These are phyloP conservation scores for Hycleus phaleratus DNA, from an alignment of 1,140 invertebrate genomes.

Conservation along the genomic window DNA sequence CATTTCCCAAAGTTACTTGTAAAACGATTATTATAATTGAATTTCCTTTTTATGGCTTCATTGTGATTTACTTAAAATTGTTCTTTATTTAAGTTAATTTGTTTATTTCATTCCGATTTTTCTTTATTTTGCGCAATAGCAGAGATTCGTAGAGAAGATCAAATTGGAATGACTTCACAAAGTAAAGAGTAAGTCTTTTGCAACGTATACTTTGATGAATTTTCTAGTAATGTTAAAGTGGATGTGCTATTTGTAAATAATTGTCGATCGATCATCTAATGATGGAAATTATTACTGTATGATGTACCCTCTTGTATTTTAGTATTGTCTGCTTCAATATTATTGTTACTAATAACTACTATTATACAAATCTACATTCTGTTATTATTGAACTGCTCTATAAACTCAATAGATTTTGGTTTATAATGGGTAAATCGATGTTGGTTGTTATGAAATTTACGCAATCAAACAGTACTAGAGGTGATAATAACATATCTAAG, in stretches of 20 bases:
- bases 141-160: no score
- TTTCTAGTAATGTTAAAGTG: slow-evolving; percentile 7
- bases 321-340: slow-evolving; percentile 7
- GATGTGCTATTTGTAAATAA: neutral
- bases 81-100: no score
- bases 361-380: slow-evolving; percentile 9
- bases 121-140: no score
- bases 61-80: no score
- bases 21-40: no score
- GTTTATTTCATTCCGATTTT: no score
- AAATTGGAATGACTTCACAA: no score
- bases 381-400: slow-evolving; percentile 1
- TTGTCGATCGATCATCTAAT: neutral
- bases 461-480: neutral
- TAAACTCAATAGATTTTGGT: slow-evolving; percentile 1
- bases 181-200: no score
- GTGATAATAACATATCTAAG: neutral
- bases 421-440: neutral
- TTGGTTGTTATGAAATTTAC: neutral
- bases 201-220: neutral
- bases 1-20: no score
- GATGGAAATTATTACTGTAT: slow-evolving; percentile 12
- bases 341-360: slow-evolving; percentile 13
- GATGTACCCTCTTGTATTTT: slow-evolving; percentile 9
- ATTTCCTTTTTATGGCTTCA: no score